Percentiles rank a stretch among this genome's conserved stretches.
phyloP scores from a whole-genome alignment of 2,113 vertebrate species.

The human (Homo sapiens) region GRCh38 chr17:27512501-27513000 shows the following conservation, averaged over 20 bases:
- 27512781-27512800: not conserved
- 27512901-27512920: not conserved
- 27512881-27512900: not conserved
- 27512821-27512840: not conserved
- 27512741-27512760: not conserved
- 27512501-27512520: no score
- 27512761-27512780: not conserved
- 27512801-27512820: not conserved
- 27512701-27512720: no score
- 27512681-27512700: no score
- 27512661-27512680: no score
- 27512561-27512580: no score
- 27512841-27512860: not conserved
- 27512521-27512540: no score
- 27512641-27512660: no score
- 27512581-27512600: no score
- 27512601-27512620: no score
- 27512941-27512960: not conserved
- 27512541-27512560: no score
- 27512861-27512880: not conserved
- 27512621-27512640: no score
- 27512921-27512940: not conserved
- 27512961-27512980: not conserved
- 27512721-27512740: no score
- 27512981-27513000: not conserved